Conservation (phyloP, 2,113 vertebrate species). For the Python bivittatus region DNA sequence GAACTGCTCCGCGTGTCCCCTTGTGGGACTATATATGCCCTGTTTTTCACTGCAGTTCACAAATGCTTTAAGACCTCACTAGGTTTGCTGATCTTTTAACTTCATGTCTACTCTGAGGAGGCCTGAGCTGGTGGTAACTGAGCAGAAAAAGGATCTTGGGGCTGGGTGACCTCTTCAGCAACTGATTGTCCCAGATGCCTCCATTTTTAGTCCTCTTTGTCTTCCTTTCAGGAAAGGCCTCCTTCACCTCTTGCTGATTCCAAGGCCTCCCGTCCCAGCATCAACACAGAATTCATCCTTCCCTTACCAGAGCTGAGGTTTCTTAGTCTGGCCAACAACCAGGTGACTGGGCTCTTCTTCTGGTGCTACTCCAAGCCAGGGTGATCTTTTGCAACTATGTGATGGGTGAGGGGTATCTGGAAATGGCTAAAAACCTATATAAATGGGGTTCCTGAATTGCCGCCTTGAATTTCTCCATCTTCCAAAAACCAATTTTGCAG, state of each 20-base stretch:
- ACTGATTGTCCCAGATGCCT: neutral
- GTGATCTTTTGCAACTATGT: neutral
- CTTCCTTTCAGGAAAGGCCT: slow-evolving; percentile 13
- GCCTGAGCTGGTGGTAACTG: no score
- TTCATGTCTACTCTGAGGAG: neutral
- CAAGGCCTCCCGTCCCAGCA: slow-evolving; percentile 46
- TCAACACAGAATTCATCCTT: slow-evolving; percentile 48
- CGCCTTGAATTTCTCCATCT: no score
- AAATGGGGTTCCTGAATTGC: no score
- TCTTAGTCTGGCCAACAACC: slow-evolving; percentile 84
- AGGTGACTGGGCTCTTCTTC: slow-evolving; percentile 69
- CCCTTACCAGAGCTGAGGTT: slow-evolving; percentile 79
- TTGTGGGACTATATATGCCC: no score
- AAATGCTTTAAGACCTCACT: no score
- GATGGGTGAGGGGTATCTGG: no score
- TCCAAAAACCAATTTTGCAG: no score
- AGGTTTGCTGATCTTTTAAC: no score
- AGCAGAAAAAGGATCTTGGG: neutral
- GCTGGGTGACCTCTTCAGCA: neutral
- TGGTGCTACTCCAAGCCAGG: neutral
- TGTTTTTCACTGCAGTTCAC: no score
- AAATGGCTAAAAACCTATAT: no score
- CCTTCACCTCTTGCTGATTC: slow-evolving; percentile 34
- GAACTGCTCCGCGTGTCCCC: no score
- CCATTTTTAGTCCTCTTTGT: neutral